A percentile compares a stretch with the other conserved stretches of the same genome.
Evolutionary conservation across 2,888 invertebrate genomes (phyloP).

Genomic region (Chymomyza amoena): DNA sequence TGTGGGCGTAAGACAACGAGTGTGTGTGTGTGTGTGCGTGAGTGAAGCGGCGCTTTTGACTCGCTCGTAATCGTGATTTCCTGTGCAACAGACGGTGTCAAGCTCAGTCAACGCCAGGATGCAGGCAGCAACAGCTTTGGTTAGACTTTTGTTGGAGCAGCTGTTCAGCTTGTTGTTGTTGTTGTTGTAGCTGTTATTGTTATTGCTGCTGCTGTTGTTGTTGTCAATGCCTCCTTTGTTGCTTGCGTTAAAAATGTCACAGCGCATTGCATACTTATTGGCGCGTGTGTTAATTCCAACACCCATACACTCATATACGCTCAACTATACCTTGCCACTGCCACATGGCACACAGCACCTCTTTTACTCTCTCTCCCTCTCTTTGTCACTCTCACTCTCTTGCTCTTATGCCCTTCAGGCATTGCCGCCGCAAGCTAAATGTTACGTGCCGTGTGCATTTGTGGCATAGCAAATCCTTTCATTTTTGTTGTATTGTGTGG

Average conservation of each 20-base stretch:
- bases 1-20: neutral
- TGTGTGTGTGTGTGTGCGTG: constrained; percentile 15
- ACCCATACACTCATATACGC: neutral
- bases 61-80: constrained; percentile 68
- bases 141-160: constrained; percentile 1
- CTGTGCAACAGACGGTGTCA: constrained; percentile 57
- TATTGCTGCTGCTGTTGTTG: constrained; percentile 30
- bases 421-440: constrained; percentile 58
- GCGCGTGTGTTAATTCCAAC: constrained; percentile 65
- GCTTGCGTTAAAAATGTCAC: constrained; percentile 72
- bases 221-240: constrained; percentile 47
- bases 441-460: constrained; percentile 64
- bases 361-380: neutral
- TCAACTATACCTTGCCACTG: neutral
- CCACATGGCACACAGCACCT: neutral
- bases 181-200: constrained; percentile 7
- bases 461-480: constrained; percentile 61
- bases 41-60: constrained; percentile 43
- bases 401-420: constrained; percentile 17
- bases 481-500: constrained; percentile 43
- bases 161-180: constrained; percentile 3
- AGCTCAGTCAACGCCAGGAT: constrained; percentile 31
- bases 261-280: constrained; percentile 72
- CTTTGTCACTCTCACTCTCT: neutral
- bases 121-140: constrained; percentile 12